These are phyloP conservation scores for Drosophila nebulosa DNA, from an alignment of 1,140 invertebrate genomes.

Conservation along the genomic window DNA sequence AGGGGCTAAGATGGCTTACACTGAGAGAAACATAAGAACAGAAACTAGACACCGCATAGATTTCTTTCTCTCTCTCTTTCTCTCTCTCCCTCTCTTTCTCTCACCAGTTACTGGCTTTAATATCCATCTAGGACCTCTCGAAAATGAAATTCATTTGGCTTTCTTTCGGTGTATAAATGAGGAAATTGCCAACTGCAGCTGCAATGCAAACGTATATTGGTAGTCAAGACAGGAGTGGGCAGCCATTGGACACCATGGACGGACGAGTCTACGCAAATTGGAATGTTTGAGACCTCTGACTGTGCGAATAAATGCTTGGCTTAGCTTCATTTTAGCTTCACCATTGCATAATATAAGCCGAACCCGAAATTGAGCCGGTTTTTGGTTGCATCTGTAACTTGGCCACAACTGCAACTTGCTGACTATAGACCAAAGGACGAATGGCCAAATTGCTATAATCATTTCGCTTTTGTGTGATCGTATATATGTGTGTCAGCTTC, in stretches of 20 bases:
- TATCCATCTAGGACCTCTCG: no score
- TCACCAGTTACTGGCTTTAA: no score
- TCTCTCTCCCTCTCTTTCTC: no score
- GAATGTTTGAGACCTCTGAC: constrained; percentile 73
- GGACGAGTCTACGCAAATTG: constrained; percentile 70
- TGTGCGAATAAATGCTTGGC: constrained; percentile 51
- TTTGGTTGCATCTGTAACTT: constrained; percentile 12
- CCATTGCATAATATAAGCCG: constrained; percentile 44
- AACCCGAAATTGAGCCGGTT: constrained; percentile 58
- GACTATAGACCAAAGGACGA: constrained; percentile 46
- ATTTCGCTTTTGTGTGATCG: constrained; percentile 9
- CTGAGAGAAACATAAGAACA: constrained; percentile 19
- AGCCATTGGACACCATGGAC: constrained; percentile 18
- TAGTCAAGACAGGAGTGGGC: constrained; percentile 28
- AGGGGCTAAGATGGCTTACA: constrained; percentile 33
- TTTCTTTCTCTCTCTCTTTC: no score
- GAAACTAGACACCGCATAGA: no score
- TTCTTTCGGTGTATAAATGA: constrained; percentile 46
- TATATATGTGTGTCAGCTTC: constrained; percentile 3
- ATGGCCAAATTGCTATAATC: constrained; percentile 32
- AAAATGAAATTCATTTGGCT: no score
- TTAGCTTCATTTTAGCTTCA: constrained; percentile 39
- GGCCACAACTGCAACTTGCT: neutral
- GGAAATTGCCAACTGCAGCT: constrained; percentile 60
- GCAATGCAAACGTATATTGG: constrained; percentile 13